A percentile compares a stretch with the other conserved stretches of the same genome.
Conservation (phyloP, 2,113 vertebrate genomes). For the Butorides virescens region DNA sequence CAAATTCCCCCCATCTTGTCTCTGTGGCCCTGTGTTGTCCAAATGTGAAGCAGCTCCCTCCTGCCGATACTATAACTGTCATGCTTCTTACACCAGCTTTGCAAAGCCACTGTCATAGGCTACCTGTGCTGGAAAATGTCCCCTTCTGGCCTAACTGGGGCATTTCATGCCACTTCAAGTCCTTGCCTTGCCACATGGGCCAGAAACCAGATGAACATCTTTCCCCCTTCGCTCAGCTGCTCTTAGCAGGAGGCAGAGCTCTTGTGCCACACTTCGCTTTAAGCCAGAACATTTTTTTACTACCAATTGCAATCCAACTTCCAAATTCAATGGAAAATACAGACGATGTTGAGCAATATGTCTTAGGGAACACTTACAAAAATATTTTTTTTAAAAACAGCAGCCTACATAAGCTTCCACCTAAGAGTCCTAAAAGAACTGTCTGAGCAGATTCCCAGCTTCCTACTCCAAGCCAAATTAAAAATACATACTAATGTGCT, state of each 20-base stretch:
- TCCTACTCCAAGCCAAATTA: constrained; percentile 6
- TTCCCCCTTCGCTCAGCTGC: neutral
- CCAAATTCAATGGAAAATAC: neutral
- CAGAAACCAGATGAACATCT: neutral
- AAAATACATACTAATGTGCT: neutral
- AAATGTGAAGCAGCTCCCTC: neutral
- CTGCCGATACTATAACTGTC: neutral
- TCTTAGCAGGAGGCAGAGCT: neutral
- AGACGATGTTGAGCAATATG: neutral
- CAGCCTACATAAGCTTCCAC: neutral
- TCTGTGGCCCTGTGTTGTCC: neutral
- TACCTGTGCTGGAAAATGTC: neutral
- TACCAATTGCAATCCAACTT: neutral
- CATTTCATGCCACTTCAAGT: neutral
- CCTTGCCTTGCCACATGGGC: neutral
- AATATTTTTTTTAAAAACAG: neutral
- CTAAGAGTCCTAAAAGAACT: neutral
- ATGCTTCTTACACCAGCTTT: neutral
- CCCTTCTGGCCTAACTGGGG: neutral
- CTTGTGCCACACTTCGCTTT: neutral
- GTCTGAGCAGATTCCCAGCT: neutral
- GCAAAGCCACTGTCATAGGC: neutral
- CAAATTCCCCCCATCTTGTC: neutral
- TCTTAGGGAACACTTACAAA: neutral
- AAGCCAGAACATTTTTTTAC: neutral